Percentiles rank a stretch among this genome's conserved stretches.
These are phyloP conservation scores for Bombus breviceps DNA, from an alignment of 1,140 invertebrate genomes.

Conservation along the genomic window DNA sequence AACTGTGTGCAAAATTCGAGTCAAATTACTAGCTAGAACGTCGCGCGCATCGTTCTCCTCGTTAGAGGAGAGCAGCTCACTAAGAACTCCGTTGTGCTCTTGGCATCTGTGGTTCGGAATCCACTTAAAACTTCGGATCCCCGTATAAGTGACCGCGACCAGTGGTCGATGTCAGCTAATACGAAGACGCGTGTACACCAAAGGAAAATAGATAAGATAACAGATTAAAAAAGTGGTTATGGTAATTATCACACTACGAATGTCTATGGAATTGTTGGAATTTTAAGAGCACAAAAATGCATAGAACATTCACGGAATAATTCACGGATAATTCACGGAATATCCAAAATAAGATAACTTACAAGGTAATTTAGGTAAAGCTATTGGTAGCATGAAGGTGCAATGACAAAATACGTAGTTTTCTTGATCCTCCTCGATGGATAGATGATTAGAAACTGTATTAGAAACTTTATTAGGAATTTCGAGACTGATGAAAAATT, in stretches of 20 bases:
- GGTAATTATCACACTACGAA: too few relatives aligned
- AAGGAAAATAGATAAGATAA: not conserved
- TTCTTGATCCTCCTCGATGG: too few relatives aligned
- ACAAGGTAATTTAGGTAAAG: too few relatives aligned
- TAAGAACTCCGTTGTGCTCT: constrained; percentile 19
- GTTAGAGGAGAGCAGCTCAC: constrained; percentile 4
- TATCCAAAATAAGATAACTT: too few relatives aligned
- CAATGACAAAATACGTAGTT: too few relatives aligned
- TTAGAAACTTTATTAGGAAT: too few relatives aligned
- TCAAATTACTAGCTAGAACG: constrained; percentile 9
- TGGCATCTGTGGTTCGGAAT: constrained; percentile 26
- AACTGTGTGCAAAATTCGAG: constrained; percentile 30
- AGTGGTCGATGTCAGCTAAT: constrained; percentile 16
- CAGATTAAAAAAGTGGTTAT: not conserved
- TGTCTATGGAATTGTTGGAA: not conserved
- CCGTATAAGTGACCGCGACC: constrained; percentile 2
- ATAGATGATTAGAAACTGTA: too few relatives aligned
- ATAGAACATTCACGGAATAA: not conserved
- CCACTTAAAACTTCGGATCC: constrained; percentile 28
- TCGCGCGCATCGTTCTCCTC: not conserved
- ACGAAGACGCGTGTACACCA: not conserved
- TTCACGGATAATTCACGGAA: too few relatives aligned
- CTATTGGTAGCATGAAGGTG: too few relatives aligned
- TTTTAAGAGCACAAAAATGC: not conserved
- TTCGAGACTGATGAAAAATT: not conserved